phyloP scores from a whole-genome alignment of 2,113 vertebrate genomes.

The Corythornis cristatus region DNA sequence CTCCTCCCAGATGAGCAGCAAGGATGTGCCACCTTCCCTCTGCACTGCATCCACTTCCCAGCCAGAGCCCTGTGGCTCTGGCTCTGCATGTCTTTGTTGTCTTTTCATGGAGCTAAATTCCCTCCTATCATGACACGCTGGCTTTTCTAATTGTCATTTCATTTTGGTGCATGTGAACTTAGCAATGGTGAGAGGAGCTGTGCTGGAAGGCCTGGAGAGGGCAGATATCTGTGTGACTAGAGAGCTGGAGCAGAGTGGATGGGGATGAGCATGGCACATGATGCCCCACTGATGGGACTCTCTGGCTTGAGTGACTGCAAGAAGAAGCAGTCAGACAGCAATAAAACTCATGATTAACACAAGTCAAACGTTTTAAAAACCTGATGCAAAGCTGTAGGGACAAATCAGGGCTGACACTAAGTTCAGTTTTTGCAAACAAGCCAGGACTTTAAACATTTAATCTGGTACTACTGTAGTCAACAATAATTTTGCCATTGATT shows the following conservation, averaged over 20 bases:
- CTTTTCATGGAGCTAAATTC: background rate
- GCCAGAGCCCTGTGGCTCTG: background rate
- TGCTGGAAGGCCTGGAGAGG: background rate
- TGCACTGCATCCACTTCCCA: fast-evolving
- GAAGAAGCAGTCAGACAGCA: background rate
- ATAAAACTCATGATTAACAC: background rate
- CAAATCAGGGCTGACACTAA: background rate
- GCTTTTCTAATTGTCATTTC: background rate
- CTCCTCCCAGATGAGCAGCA: background rate
- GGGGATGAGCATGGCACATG: background rate
- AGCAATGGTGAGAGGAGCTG: background rate
- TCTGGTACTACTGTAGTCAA: background rate
- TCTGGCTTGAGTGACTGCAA: background rate
- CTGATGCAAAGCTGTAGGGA: background rate
- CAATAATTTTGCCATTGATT: background rate
- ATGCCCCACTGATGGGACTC: background rate
- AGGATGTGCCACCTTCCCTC: background rate
- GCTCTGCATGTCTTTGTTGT: fast-evolving
- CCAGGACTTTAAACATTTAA: background rate
- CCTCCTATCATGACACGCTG: background rate
- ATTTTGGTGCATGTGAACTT: background rate
- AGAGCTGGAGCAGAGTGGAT: background rate
- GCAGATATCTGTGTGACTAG: background rate
- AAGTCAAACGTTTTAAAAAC: background rate
- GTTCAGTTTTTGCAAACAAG: background rate